Evolutionary conservation across 2,113 vertebrate species (phyloP), one percentile per base, ranked within the genome.

Genomic region (Stictonetta naevosa): DNA sequence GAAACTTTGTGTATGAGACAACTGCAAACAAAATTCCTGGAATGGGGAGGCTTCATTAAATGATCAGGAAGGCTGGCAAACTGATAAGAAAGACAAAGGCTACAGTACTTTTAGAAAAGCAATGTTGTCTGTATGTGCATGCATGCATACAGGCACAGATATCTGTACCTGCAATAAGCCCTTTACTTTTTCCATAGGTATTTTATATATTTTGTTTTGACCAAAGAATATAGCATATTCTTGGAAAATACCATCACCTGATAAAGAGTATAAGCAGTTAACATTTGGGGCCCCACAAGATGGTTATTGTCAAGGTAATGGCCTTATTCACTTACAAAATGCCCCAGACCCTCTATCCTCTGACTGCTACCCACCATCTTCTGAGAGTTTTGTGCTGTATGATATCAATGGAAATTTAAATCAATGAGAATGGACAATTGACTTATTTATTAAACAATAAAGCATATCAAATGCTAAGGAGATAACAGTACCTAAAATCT

Each of bases 371-470:
- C 12, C 11, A 52, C 20, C 34, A 4, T 33, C 52, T 68, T 88
- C 46, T 74, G 81, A 74, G 55, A 53, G 4, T 50, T 77, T 86
- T 0, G 0, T 56, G 26, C 11, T 2, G 0, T 68, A 28, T 3
- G 3, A 34, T n/a, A 42, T 5, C 19, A 25, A 13, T n/a, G 14
- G 25, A 69, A 76, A 73, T 76, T 60, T 60, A 52, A 64, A 46
- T 76, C 22, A 56, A 25, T 17, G 62, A 42, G 38, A 62, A 55
- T 53, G 52, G 16, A 81, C 16, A 75, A 36, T 8, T 68, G 46
- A 33, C 5, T 11, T 62, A 46, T 84, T 84, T 86, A 60, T 67
- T 78, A 74, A 59, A 8, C 44, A 60, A n/a, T 52, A 56, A 73
- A 91, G n/a, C 20, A 66, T 21, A 64, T 36, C 25, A 31, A 31